Evolutionary conservation across 2,888 invertebrate genomes (phyloP).

Genomic region (Aspidiotus destructor): DNA sequence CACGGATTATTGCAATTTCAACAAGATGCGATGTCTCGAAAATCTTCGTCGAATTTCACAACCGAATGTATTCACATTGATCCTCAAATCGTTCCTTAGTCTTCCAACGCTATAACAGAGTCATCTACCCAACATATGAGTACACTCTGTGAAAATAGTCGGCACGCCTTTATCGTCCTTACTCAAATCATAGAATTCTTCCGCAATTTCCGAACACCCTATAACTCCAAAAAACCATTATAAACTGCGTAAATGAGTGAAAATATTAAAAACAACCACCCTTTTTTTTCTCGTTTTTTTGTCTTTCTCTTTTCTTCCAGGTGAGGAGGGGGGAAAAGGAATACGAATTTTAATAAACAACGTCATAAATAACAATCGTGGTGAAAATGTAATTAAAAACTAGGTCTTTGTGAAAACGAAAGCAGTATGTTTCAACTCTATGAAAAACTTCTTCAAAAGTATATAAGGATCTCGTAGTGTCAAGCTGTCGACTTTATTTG

Average conservation of each 20-base stretch:
- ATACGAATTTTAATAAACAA: slow-evolving; percentile 26
- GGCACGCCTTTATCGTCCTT: background rate
- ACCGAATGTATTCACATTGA: background rate
- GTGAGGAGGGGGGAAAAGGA: slow-evolving; percentile 3
- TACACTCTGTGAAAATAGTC: too few species aligned
- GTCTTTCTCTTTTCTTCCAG: background rate
- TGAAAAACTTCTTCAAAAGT: too few species aligned
- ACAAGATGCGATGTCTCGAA: background rate
- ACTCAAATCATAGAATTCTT: background rate
- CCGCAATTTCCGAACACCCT: background rate
- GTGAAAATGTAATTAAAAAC: background rate
- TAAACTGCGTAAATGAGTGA: slow-evolving; percentile 16
- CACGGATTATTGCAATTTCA: slow-evolving; percentile 13
- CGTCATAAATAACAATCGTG: slow-evolving; percentile 24
- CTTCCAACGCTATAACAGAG: too few species aligned
- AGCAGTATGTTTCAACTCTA: too few species aligned
- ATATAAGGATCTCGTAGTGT: too few species aligned
- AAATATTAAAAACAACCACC: slow-evolving; percentile 26
- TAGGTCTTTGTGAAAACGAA: too few species aligned
- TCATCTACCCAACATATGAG: too few species aligned
- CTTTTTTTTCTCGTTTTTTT: slow-evolving; percentile 19
- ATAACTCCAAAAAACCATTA: background rate
- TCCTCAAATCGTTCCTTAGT: too few species aligned
- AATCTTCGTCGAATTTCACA: background rate
- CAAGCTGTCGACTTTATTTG: too few species aligned